phyloP scores from a whole-genome alignment of 2,113 vertebrate species.

The Microcebus murinus region DNA sequence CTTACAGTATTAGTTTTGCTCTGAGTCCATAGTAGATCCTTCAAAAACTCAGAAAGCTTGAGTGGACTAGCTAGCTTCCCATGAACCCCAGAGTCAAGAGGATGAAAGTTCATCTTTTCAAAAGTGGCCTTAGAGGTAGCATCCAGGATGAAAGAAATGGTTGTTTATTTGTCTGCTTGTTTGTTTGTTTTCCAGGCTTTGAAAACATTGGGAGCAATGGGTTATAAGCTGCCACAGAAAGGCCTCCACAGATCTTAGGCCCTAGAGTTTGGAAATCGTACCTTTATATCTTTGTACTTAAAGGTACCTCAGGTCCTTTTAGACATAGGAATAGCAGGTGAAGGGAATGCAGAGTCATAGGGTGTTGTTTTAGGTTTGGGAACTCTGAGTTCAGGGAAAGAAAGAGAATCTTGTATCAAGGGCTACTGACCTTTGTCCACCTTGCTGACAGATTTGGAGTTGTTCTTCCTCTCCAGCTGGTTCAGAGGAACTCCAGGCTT shows the following conservation, averaged over 20 bases:
- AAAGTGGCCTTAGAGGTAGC: background rate
- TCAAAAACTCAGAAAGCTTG: background rate
- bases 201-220: background rate
- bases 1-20: background rate
- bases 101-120: background rate
- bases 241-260: background rate
- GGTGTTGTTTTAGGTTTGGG: background rate
- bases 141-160: background rate
- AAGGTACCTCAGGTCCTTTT: background rate
- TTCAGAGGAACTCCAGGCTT: background rate
- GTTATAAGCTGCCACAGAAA: background rate
- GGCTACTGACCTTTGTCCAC: slow-evolving; percentile 48
- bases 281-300: background rate
- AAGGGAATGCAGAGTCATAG: background rate
- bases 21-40: background rate
- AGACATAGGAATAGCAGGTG: background rate
- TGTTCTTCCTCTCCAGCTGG: slow-evolving; percentile 14
- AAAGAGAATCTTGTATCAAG: background rate
- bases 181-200: background rate
- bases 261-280: background rate
- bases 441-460: background rate
- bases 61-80: background rate
- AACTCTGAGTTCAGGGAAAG: background rate
- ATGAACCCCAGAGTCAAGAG: background rate
- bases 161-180: background rate